These are phyloP conservation scores for Cylindroiulus punctatus DNA, from an alignment of 2,888 invertebrate species.

Conservation along the genomic window DNA sequence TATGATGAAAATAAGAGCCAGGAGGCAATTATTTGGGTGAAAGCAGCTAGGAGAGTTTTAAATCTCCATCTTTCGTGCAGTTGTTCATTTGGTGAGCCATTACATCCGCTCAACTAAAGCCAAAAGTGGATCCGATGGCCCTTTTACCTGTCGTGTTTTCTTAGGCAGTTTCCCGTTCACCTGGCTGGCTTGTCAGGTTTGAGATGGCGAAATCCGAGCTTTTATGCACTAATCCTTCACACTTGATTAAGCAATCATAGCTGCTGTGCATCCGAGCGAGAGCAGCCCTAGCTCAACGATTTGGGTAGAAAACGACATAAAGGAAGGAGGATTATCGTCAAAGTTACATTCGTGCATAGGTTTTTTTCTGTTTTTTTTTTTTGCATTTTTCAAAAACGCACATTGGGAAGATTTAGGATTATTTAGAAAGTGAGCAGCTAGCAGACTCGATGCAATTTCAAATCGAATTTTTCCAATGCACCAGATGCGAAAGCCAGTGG, in stretches of 20 bases:
- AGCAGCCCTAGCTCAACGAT: not conserved
- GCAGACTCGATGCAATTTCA: not conserved
- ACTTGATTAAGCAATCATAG: constrained; percentile 38
- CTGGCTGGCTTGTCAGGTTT: constrained; percentile 10
- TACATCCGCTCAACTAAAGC: constrained; percentile 5
- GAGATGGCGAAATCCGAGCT: constrained; percentile 25
- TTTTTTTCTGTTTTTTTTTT: too few species aligned
- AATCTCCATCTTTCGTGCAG: not conserved
- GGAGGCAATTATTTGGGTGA: not conserved
- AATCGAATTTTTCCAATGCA: not conserved
- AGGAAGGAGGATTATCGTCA: not conserved
- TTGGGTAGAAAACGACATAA: not conserved
- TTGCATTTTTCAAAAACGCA: not conserved
- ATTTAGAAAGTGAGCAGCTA: not conserved
- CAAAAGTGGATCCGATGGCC: constrained; percentile 34
- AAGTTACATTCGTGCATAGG: not conserved
- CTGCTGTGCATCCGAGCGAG: not conserved
- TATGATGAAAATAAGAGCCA: not conserved
- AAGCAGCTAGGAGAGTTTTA: not conserved
- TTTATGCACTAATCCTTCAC: constrained; percentile 23
- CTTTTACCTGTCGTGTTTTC: constrained; percentile 22
- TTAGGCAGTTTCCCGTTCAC: constrained; percentile 14
- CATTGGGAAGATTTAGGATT: not conserved
- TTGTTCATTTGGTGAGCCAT: constrained; percentile 22
- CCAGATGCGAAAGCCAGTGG: not conserved